Evolutionary conservation across 2,797 vertebrate species (phyloP), one percentile per base, ranked within the genome.

Genomic region (Eulemur mongoz): DNA sequence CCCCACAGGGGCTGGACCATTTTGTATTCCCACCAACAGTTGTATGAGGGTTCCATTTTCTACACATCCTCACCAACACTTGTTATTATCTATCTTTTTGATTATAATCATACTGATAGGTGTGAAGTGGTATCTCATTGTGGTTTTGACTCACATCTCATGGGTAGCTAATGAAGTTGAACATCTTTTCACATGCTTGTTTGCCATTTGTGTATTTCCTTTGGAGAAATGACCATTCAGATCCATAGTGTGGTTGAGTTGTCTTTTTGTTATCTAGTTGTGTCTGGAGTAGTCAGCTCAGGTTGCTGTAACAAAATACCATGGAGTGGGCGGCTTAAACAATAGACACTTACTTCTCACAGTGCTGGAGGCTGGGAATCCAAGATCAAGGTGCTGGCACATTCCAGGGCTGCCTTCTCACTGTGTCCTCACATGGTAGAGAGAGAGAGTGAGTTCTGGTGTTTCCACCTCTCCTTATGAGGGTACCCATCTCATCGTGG

Each of bases 1-100:
- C 35, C 25, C 54, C 52, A 38, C 1, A 6, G 27, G 23, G 2
- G 4, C 40, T 5, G 3, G 1, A 2, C 52, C 38, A 1, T 40
- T 20, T n/a, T 38, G 14, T 8, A 5, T 61, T 48, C 50, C 75
- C 25, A 27, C 15, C 32, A 40, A 38, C n/a, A 12, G 48, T 57
- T 25, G 54, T 1, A 14, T 8, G 23, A 80, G 35, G 50, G 17
- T 27, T 40, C 5, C 5, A 18, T 4, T 82, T 25, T 30, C 25
- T 48, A 7, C 4, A 3, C 1, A 3, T 63, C 25, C 20, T 90
- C 11, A 50, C 23, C 18, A 5, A 1, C 22, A 12, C 10, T 48
- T 91, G 20, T 9, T 12, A 4, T 38, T 52, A 23, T 32, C 5
- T 35, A 13, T 43, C 38, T 63, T 38, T 79, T n/a, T 25, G 20